A percentile compares a stretch with the other conserved stretches of the same genome.
Evolutionary conservation across 2,797 vertebrate species (phyloP).

Genomic region (Heterohyrax brucei): DNA sequence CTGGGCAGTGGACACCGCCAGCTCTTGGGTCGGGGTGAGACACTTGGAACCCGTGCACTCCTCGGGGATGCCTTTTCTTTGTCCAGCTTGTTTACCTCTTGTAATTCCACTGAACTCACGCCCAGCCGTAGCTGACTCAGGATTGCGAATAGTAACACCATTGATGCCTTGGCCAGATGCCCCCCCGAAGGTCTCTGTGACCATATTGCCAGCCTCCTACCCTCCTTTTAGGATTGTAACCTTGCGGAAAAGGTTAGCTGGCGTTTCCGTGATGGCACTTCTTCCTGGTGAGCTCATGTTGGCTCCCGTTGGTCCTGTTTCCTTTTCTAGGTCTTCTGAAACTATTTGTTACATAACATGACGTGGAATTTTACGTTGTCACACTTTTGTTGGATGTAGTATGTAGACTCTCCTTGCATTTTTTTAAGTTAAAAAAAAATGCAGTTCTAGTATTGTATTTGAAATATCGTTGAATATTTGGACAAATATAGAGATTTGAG

Average conservation of each 20-base stretch:
- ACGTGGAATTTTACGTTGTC: neutral
- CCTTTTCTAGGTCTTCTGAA: neutral
- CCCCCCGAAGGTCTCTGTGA: neutral
- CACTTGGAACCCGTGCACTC: neutral
- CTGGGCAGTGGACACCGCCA: neutral
- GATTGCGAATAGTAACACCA: neutral
- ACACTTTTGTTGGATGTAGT: neutral
- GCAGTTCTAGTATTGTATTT: neutral
- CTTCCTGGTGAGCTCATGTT: neutral
- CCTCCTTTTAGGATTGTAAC: neutral
- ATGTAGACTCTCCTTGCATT: neutral
- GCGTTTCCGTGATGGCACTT: neutral
- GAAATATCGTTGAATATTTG: constrained; percentile 19
- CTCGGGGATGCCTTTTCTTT: neutral
- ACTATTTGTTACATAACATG: neutral
- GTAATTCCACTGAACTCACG: neutral
- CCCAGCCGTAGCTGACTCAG: neutral
- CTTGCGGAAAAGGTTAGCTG: neutral
- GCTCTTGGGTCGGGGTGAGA: neutral
- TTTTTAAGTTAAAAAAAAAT: neutral
- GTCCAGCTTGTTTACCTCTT: neutral
- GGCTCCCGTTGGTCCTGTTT: neutral
- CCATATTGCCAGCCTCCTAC: neutral
- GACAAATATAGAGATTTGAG: neutral
- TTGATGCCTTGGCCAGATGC: neutral